A percentile compares a stretch with the other conserved stretches of the same genome.
Conservation (phyloP, 2,888 invertebrate species). For the Shargacucullia verbasci region DNA sequence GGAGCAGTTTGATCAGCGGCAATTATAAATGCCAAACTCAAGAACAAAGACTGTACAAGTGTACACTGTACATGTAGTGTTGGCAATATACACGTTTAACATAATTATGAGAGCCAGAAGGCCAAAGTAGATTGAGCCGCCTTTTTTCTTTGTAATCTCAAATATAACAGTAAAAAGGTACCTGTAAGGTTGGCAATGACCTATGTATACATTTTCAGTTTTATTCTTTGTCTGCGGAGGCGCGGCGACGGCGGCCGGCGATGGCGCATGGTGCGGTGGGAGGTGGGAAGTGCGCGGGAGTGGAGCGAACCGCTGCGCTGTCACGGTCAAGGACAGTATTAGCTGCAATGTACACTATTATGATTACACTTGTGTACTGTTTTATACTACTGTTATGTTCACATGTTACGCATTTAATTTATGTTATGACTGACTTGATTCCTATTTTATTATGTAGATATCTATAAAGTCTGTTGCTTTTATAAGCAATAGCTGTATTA, state of each 20-base stretch:
- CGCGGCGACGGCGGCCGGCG: conserved; percentile 43
- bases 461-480: not conserved
- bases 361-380: conserved; percentile 63
- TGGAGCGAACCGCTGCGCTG: conserved; percentile 77
- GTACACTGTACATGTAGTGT: no score
- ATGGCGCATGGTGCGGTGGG: no score
- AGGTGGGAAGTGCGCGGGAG: conserved; percentile 67
- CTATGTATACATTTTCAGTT: conserved; percentile 21
- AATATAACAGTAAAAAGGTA: no score
- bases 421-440: conserved; percentile 34
- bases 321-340: conserved; percentile 84
- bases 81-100: no score
- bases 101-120: no score
- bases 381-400: conserved; percentile 64
- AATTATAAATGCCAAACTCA: no score
- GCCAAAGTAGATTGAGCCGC: no score
- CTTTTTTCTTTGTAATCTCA: no score
- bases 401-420: conserved; percentile 45
- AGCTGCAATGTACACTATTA: conserved; percentile 68
- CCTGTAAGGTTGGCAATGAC: not conserved
- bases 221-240: conserved; percentile 53
- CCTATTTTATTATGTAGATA: conserved; percentile 10
- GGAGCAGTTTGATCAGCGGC: no score
- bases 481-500: no score
- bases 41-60: no score